Evolutionary conservation across 2,113 vertebrate genomes (phyloP), one percentile per base, ranked within the genome.

Genomic region (Salvelinus sp.): DNA sequence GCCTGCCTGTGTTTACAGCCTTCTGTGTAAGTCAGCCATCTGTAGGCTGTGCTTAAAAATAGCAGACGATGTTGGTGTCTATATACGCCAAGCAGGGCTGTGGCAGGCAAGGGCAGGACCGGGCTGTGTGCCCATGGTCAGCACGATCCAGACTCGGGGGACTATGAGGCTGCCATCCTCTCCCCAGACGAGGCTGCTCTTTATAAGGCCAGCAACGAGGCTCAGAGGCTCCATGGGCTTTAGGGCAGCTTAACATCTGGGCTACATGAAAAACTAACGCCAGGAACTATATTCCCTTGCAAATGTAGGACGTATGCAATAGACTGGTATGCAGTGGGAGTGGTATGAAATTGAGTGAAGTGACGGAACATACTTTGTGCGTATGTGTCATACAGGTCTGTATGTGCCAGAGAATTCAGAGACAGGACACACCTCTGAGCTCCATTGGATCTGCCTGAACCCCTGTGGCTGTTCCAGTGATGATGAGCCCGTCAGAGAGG

Each of bases 401-500:
- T 27, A 28, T 66, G 25, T 66, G 23, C 28, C 23, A 9, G 38
- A 10, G 38, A 2, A 44, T 9, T 44, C 38, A 44, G 38, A 44
- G 38, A 44, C 38, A 12, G 9, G 62, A 25, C 74, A 84, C 85
- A 96, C 96, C 94, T 88, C 14, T 87, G 73, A 96, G 91, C 76
- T 96, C 92, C 10, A 0, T 27, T 0, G 92, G 94, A 76, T 95
- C 81, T 0, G 95, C 78, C 0, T 94, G 91, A 22, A 77, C 65
- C 0, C 94, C 95, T 0, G 95, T 96, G 4, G 95, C 93, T 0
- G 81, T 69, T 71, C 96, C 95, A 0, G 94, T 96, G 87, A 97
- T 71, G 82, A 97, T 86, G 64, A 96, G 73, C 3, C 95, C 95
- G 0, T 96, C 96, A 0, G 95, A 95, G 76, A 95, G 93, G 86